phyloP scores from a whole-genome alignment of 2,797 vertebrate species.

The Ptychadena robeensis region DNA sequence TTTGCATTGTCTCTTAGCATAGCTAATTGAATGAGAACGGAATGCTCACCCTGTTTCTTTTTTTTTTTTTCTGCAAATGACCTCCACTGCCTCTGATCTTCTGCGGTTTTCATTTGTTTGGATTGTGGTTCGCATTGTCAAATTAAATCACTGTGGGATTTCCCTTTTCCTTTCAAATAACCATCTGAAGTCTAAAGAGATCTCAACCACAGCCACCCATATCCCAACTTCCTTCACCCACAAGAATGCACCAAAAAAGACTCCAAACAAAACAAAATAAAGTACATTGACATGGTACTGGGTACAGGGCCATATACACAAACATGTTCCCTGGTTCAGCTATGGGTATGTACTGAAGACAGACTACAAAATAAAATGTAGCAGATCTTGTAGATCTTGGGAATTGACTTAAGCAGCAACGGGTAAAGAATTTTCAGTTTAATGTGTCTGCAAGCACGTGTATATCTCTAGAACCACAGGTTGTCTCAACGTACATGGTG shows the following conservation, averaged over 20 bases:
- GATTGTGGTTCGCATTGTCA: slow-evolving; percentile 55
- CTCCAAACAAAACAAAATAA: slow-evolving; percentile 15
- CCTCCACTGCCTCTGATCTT: slow-evolving; percentile 38
- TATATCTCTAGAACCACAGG: too few species aligned
- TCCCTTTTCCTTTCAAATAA: slow-evolving; percentile 52
- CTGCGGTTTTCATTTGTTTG: slow-evolving; percentile 56
- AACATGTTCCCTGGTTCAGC: not conserved
- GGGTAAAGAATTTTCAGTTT: too few species aligned
- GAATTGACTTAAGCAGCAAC: too few species aligned
- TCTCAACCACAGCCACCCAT: slow-evolving; percentile 43
- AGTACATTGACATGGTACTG: not conserved
- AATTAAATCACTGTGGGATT: slow-evolving; percentile 54
- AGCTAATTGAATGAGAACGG: slow-evolving; percentile 19
- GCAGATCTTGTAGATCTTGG: not conserved
- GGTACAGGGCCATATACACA: not conserved
- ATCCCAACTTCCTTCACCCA: slow-evolving; percentile 20
- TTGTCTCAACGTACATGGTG: too few species aligned
- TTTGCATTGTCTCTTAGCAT: slow-evolving; percentile 28
- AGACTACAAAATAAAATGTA: not conserved
- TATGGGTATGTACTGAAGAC: not conserved
- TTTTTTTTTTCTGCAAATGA: not conserved
- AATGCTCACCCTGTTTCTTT: not conserved
- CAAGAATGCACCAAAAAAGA: slow-evolving; percentile 47
- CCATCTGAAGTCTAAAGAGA: slow-evolving; percentile 44
- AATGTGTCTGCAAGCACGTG: too few species aligned